Base-by-base conservation (phyloP, 2,797 vertebrate species). In the Gobio occitaniae region DNA sequence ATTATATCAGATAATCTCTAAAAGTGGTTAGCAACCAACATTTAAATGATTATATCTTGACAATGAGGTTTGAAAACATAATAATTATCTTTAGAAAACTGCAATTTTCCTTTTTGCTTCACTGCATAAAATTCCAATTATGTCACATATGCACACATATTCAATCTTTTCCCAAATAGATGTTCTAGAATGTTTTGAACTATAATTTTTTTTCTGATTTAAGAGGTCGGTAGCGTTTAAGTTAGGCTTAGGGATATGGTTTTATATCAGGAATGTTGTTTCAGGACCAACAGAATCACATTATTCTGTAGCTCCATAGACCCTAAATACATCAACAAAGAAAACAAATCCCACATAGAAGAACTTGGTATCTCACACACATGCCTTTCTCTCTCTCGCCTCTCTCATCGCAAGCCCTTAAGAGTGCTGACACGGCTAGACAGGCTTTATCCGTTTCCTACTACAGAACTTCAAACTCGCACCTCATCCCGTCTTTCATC, bases 401-500 rank as follows among this genome's bases (percentile, higher is more conserved):
- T 54, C 66, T 72, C n/a, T 77, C 68, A 50, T 66, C 16, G 47
- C 61, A 76, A 59, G 25, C 59, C 84, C 11, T 77, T 84, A 80
- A 66, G 47, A 77, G 47, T 25, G 54, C 82, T 86, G 72, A 82
- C 72, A 50, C 6, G 25, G 65, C 66, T 50, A 59, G 48, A 69
- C 69, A 56, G 65, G 65, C 19, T 82, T 32, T 5, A 52, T 87
- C 38, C 25, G 0, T 17, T 3, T 83, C 52, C 90, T 71, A 90
- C 86, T 76, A 25, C 32, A 48, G n/a, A 78, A 79, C 25, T 85
- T 82, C 38, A 44, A 72, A 78, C 76, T 72, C 66, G 19, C 80
- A 84, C 79, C 47, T 65, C 83, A 69, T 82, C 32, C 29, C 44
- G 56, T 66, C 75, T 82, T 77, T 82, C 79, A 70, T 85, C 68